Evolutionary conservation across 2,888 invertebrate genomes (phyloP), one percentile per base, ranked within the genome.

Genomic region (Heliconius charithonia): DNA sequence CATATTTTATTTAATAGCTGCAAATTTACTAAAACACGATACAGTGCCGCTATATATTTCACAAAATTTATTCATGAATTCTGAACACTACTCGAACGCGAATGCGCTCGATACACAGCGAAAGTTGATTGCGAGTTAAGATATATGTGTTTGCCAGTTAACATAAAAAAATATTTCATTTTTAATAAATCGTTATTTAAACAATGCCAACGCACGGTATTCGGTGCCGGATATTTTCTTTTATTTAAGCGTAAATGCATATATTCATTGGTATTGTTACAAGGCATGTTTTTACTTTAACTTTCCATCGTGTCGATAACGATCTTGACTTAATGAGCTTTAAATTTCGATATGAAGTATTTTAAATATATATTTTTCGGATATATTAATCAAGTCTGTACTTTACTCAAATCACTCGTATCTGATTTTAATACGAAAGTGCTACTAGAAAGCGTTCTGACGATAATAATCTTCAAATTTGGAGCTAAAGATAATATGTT

Each of bases 11-110:
- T 77, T 73, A 66, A 77, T 73, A 73, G 27, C 66, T 66, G 22
- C 66, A 72, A 63, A 79, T 70, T 41, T 76, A 76, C 75, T 51
- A 71, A 45, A 75, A 74, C 63, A 65, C 45, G 76, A 78, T 62
- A 66, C 37, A 51, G 41, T 75, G 71, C 63, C 32, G 69, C 72
- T 45, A 69, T 71, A 56, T n/a, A 71, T 71, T 56, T 71, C 32
- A 56, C 56, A 71, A 71, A 71, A 56, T 71, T 71, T 71, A 71
- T 71, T 56, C 56, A 71, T 71, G 56, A 71, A 56, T 71, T 56
- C 71, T 56, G 32, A 71, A 72, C 72, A 72, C 32, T 72, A 72
- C 56, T 72, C 72, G 32, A 72, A 72, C n/a, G 56, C 32, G 32
- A 72, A 72, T 59, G 59, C 32, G 32, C 32, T 72, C 56, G n/a